Evolutionary conservation across 2,888 invertebrate species (phyloP), one percentile per base, ranked within the genome.

Genomic region (Geotrupes spiniger): DNA sequence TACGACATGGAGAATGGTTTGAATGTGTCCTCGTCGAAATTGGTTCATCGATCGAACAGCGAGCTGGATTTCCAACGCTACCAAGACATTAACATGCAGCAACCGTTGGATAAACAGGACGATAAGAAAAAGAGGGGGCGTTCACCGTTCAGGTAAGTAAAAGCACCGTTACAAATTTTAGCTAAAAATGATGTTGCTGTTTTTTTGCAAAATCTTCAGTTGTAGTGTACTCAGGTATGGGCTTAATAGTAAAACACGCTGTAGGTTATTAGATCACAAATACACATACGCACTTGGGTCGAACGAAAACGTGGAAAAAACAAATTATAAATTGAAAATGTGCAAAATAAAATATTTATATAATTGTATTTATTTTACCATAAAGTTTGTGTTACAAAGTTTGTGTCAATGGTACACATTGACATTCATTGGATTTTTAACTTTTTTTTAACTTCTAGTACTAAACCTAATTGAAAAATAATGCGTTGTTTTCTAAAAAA

Each of bases 101-200:
- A 11, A 58, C 62, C 52, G 60, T 61, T 42, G 65, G 66, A 25
- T 42, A 68, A 69, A 53, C 29, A 42, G 15, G 63, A 61, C 2
- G 70, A 72, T 36, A 86, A 89, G 67, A 85, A 89, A 71, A 83
- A 85, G 66, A 77, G 94, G 6, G 92, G 93, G 42, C 82, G 93
- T 56, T 94, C 94, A 28, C 94, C 96, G 11, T 96, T 97, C 73
- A 89, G 89, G 85, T 89, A 63, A 56, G 45, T 39, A n/a, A n/a
- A n/a, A n/a, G n/a, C n/a, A 12, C 33, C 42, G 42, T 42, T 25
- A 17, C 38, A 25, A 42, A 36, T 29, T 45, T 45, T 36, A 40
- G 46, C 33, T 50, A 39, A 46, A 43, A 47, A 45, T 42, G 46
- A 40, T 39, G 45, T 38, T 36, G 48, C 27, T 53, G 41, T 50